Base-by-base conservation (phyloP, 2,797 vertebrate genomes). In the Poecilia picta region DNA sequence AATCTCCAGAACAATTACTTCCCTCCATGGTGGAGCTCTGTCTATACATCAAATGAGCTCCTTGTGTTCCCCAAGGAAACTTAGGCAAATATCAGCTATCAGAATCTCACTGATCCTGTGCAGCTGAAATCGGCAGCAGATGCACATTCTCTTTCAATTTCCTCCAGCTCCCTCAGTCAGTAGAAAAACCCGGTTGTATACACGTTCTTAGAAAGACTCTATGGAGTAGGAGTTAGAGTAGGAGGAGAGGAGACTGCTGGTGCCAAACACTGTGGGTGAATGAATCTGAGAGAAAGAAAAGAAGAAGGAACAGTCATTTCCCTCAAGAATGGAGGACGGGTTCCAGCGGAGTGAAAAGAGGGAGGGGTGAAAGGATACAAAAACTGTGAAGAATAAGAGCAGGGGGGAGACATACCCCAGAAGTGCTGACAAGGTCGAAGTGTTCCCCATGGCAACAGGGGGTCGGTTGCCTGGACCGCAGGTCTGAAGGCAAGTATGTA, bases 241-340 rank as follows among this genome's bases (percentile, higher is more conserved):
- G 93, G 91, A 92, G 88, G 90, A 87, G 89, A 89, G 86, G 73
- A 90, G 84, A 70, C 74, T 68, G 87, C 79, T 79, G 85, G 78
- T 91, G 88, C 87, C 88, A 92, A 93, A 91, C 85, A 82, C 85
- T 83, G 87, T 93, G 89, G 89, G 82, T 93, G 92, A 94, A 93
- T 91, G 92, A 91, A 93, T 92, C 85, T 85, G 89, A 91, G 83
- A 68, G 83, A 81, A 72, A 86, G 88, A 90, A 89, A 68, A 89
- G 84, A 79, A 84, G 85, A 81, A 80, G 78, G 79, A 89, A 82
- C 74, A 87, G 86, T 91, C 89, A 39, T 89, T 84, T 75, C 86
- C 85, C 83, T 78, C 49, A 79, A 89, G 89, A 87, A 85, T 81
- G 87, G 89, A 89, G 83, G 83, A 85, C 86, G 77, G 77, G 25